Evolutionary conservation across 2,113 vertebrate genomes (phyloP).

Genomic region (Felis chaus): DNA sequence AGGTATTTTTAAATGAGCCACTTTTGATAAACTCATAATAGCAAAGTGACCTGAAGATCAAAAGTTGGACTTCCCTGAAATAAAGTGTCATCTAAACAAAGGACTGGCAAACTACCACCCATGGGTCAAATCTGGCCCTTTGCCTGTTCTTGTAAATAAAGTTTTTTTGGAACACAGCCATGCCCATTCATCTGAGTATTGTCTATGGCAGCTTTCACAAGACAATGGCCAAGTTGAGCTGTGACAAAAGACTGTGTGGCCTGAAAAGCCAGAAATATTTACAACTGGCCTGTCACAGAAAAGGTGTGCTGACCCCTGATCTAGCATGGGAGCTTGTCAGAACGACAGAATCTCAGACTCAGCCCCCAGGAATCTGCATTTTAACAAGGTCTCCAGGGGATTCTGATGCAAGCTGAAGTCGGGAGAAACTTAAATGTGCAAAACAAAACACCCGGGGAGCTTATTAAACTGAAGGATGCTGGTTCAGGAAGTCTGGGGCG

Average conservation of each 20-base stretch:
- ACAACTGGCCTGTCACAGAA: not conserved
- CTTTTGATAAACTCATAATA: not conserved
- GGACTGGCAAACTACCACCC: not conserved
- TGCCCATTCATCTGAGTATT: not conserved
- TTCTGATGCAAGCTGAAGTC: not conserved
- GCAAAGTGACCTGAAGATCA: not conserved
- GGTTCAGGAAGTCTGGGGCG: not conserved
- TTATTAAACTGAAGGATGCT: not conserved
- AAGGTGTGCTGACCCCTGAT: not conserved
- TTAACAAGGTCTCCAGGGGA: not conserved
- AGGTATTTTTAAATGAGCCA: not conserved
- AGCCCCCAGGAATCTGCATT: not conserved
- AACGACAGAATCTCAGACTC: not conserved
- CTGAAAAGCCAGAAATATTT: not conserved
- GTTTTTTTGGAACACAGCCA: not conserved
- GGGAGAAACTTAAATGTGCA: not conserved
- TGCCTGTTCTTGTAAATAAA: conserved; percentile 17
- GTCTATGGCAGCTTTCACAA: not conserved
- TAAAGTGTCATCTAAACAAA: not conserved
- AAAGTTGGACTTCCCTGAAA: not conserved
- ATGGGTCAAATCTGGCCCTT: not conserved
- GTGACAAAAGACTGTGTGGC: not conserved
- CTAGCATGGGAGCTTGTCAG: not conserved
- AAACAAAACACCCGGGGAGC: not conserved
- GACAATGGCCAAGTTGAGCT: not conserved